Evolutionary conservation across 2,797 vertebrate genomes (phyloP).

Genomic region (Periophthalmus magnuspinnatus): DNA sequence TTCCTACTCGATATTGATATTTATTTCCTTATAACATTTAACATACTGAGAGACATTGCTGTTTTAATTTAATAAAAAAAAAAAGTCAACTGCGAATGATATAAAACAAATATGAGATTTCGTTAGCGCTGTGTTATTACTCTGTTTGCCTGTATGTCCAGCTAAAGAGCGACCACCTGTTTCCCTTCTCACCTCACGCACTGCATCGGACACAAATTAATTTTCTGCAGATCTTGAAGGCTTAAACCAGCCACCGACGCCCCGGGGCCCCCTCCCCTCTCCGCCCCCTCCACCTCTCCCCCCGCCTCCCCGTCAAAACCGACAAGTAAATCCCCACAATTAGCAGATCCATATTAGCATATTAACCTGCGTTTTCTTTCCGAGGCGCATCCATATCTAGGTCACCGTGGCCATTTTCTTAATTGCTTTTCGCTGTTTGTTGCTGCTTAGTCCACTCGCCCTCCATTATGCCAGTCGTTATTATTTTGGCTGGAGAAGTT

Average conservation of each 20-base stretch:
- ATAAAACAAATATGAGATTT: not conserved
- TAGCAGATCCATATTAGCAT: slow-evolving; percentile 81
- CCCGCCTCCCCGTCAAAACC: slow-evolving; percentile 41
- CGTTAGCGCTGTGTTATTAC: not conserved
- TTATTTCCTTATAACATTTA: not conserved
- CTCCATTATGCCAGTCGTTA: slow-evolving; percentile 65
- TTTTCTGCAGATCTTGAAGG: slow-evolving; percentile 73
- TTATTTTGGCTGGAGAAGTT: slow-evolving; percentile 64
- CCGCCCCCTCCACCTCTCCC: not conserved
- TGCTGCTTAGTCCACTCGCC: slow-evolving; percentile 54
- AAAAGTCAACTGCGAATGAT: not conserved
- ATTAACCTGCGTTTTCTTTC: slow-evolving; percentile 77
- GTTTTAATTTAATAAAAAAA: not conserved
- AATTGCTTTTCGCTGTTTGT: slow-evolving; percentile 71
- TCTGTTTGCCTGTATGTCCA: slow-evolving; percentile 29
- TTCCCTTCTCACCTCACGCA: slow-evolving; percentile 66
- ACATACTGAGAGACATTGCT: not conserved
- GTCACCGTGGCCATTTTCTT: slow-evolving; percentile 75
- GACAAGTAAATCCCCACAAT: slow-evolving; percentile 75
- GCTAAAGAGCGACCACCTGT: slow-evolving; percentile 67
- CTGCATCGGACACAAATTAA: slow-evolving; percentile 70
- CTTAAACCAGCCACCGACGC: slow-evolving; percentile 63
- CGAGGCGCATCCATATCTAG: slow-evolving; percentile 75
- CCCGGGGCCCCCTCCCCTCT: slow-evolving; percentile 15
- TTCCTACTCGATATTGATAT: no score